Evolutionary conservation across 2,888 invertebrate species (phyloP), one percentile per base, ranked within the genome.

Genomic region (Leptinotarsa haldemani): DNA sequence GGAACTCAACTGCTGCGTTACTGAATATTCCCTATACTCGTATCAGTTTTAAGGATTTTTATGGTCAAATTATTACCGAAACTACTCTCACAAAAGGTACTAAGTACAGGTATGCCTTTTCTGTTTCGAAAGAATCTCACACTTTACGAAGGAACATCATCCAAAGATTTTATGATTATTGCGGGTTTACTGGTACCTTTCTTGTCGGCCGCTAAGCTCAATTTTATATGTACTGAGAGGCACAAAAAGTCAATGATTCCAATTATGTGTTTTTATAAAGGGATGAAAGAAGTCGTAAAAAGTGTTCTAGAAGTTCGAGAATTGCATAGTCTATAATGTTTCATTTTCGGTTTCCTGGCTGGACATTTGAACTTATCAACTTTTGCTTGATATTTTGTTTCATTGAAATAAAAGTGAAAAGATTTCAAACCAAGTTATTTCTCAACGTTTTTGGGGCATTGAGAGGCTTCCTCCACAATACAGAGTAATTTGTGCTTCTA

Each of bases 91-190:
- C 64, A 70, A 70, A 70, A 63, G 70, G 70, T 40, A 52, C 46
- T 70, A 63, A 70, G 50, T 48, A 70, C 16, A 47, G 48, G 61
- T 58, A 58, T 70, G 52, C 50, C 64, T 52, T 70, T 70, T 58
- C 46, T 25, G 46, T 25, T 63, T 48, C 64, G 50, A 52, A 70
- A 70, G 70, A 70, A 70, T 70, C 70, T 70, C 70, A 63, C 70
- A 70, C 70, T 58, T 70, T 50, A 48, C 52, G 46, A 53, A 18
- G 52, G 4, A 16, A 50, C 52, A 67, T 30, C 53, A 40, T 67
- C 53, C 53, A 25, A 56, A 52, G 52, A 67, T 67, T 67, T 67
- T 53, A 67, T 67, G 67, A 67, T 67, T 67, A 67, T 67, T 67
- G 67, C 67, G 40, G 67, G 52, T 67, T 25, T 53, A 30, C 30